These are phyloP conservation scores for Tineola bisselliella DNA, from an alignment of 2,888 invertebrate genomes.

Conservation along the genomic window DNA sequence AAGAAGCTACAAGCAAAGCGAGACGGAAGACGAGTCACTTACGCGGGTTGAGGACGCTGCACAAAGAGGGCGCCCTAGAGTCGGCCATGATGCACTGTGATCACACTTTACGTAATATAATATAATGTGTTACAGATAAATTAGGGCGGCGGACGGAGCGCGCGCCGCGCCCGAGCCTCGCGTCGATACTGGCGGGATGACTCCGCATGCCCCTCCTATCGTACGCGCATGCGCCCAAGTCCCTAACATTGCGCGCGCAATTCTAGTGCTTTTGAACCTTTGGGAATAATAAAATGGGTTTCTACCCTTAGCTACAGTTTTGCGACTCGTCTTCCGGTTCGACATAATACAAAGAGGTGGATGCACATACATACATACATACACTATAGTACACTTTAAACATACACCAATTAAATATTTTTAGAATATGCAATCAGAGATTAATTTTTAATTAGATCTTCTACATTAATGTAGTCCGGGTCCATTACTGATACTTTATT, in stretches of 20 bases:
- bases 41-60: slow-evolving; percentile 60
- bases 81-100: slow-evolving; percentile 38
- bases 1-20: slow-evolving; percentile 32
- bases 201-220: slow-evolving; percentile 36
- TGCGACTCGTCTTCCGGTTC: not conserved
- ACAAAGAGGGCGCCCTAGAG: slow-evolving; percentile 52
- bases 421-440: no score
- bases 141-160: slow-evolving; percentile 47
- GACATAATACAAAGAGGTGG: not conserved
- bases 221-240: slow-evolving; percentile 24
- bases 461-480: no score
- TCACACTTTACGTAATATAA: slow-evolving; percentile 57
- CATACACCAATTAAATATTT: no score
- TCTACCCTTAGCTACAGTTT: not conserved
- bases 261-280: not conserved
- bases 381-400: not conserved
- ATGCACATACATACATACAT: not conserved
- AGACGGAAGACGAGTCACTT: slow-evolving; percentile 24
- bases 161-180: slow-evolving; percentile 66
- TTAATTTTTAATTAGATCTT: no score
- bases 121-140: not conserved
- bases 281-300: not conserved
- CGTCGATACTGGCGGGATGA: slow-evolving; percentile 56
- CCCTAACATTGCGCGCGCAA: not conserved
- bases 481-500: no score